Base-by-base conservation (phyloP, 2,888 invertebrate genomes). In the Drosophila tripunctata region DNA sequence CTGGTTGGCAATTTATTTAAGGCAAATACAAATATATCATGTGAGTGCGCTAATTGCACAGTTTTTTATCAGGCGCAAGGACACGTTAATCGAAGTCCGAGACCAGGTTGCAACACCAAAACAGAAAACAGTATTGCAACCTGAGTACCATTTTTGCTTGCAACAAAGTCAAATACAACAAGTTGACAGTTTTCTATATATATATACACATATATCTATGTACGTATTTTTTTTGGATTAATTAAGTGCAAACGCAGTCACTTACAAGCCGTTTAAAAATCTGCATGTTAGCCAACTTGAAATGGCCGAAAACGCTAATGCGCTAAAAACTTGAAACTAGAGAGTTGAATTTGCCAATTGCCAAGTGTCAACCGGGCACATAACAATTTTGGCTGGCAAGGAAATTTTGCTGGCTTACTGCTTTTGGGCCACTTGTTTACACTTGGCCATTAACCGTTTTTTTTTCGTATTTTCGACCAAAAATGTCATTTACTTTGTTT, bases 201-300 rank as follows among this genome's bases (percentile, higher is more conserved):
- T n/a, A n/a, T n/a, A n/a, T n/a, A n/a, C n/a, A n/a, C n/a, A n/a
- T n/a, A n/a, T n/a, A n/a, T n/a, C n/a, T n/a, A n/a, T n/a, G n/a
- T n/a, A n/a, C n/a, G n/a, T n/a, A 8, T 27, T 27, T 27, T 27
- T 2, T 27, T 76, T 81, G 83, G 84, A 84, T 84, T 84, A 84
- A 84, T 84, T 84, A 84, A 84, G 87, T 84, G 83, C 83, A 84
- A 86, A 86, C 77, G 84, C 79, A 77, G 84, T 65, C 87, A 84
- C 81, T 84, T 84, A 86, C 83, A 78, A 68, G 79, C 81, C 81
- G 77, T 77, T 84, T 86, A 85, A 85, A 60, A n/a, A n/a, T n/a
- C 82, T 75, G 82, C 75, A 75, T 76, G 80, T 82, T 85, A 77
- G 81, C 81, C 83, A 85, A 85, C 85, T 79, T 66, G 81, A 85